Evolutionary conservation across 2,888 invertebrate genomes (phyloP), one percentile per base, ranked within the genome.

Genomic region (Belgica antarctica): DNA sequence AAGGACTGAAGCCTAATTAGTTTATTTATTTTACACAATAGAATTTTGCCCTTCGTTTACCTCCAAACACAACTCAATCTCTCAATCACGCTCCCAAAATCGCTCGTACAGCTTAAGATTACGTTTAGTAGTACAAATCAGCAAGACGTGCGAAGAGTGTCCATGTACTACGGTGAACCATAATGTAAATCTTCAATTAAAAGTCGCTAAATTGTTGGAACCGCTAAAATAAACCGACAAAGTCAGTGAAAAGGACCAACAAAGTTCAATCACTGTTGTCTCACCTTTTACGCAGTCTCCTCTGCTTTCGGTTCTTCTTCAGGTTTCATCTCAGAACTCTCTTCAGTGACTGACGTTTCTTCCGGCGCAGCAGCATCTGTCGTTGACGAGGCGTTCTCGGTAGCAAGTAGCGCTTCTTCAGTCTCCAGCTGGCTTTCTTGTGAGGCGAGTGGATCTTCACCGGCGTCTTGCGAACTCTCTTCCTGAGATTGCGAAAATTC

Each of bases 401-500:
- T 3, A n/a, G 52, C 7, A 8, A 5, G 47, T 5, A 8, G 7
- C 17, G 59, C 25, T 59, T 22, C 59, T 27, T 17, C 52, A 52
- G 27, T 4, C n/a, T n/a, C n/a, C n/a, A n/a, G n/a, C 7, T 24
- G 25, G 5, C 7, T 15, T n/a, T 59, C 27, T 27, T 59, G 59
- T 27, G 59, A 27, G 7, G 8, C 2, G 4, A 25, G 4, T 19
- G 25, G n/a, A 27, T 19, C n/a, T n/a, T 59, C 59, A 27, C 10
- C 25, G 22, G 24, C 17, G 7, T 68, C 52, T 22, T 68, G 52
- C 12, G 52, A 31, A 25, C 8, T 68, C 8, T 68, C 68, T 57
- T 68, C 68, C 10, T 22, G 24, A 8, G 36, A 15, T 34, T 59
- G 59, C 3, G 59, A 59, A 27, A 27, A 27, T 15, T 59, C 59